phyloP scores from a whole-genome alignment of 2,797 vertebrate genomes.

The Platalea minor region DNA sequence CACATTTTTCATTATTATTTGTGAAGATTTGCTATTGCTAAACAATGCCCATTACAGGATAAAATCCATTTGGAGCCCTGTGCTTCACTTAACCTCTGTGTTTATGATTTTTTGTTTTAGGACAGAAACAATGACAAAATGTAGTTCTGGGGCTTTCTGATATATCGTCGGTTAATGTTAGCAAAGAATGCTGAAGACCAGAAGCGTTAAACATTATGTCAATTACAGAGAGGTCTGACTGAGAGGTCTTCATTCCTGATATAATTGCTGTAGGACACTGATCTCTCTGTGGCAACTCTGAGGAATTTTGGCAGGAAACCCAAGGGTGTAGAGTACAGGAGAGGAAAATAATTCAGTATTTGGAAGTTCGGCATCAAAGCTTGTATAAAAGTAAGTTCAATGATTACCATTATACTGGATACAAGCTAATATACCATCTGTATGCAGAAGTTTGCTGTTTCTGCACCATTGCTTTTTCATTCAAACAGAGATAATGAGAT shows the following conservation, averaged over 20 bases:
- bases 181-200: background rate
- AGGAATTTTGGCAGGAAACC: background rate
- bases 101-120: background rate
- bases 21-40: background rate
- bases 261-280: background rate
- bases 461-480: constrained; percentile 39
- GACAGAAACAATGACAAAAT: background rate
- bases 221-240: background rate
- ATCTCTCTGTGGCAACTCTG: background rate
- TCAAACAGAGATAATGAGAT: constrained; percentile 58
- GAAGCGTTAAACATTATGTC: background rate
- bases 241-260: background rate
- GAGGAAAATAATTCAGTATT: background rate
- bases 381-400: constrained; percentile 25
- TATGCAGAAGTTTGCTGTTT: constrained; percentile 39
- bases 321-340: background rate
- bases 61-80: background rate
- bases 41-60: background rate
- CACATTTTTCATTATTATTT: background rate
- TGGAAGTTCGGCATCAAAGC: background rate
- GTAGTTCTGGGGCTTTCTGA: background rate
- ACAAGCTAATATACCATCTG: constrained; percentile 47
- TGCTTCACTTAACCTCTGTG: background rate
- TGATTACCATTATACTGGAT: constrained; percentile 5
- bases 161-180: background rate